Percentiles rank a stretch among this genome's conserved stretches.
Conservation (phyloP, 2,797 vertebrate species). For the Emydoidea blandingii region DNA sequence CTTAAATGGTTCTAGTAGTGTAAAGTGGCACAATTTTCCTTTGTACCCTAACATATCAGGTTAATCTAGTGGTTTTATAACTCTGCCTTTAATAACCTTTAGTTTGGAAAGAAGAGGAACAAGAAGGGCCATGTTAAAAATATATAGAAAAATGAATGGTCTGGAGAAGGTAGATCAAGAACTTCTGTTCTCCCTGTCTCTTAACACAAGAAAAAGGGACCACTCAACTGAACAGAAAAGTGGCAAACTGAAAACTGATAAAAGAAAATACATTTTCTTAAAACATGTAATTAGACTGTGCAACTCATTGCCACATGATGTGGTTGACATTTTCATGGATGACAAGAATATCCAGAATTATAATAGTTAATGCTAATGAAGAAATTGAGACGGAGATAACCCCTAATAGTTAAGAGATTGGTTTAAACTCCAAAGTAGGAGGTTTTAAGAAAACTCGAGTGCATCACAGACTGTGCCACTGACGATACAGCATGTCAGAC, state of each 20-base stretch:
- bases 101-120: neutral
- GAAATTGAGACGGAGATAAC: neutral
- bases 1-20: neutral
- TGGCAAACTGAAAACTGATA: neutral
- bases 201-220: neutral
- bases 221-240: neutral
- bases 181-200: neutral
- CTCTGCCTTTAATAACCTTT: neutral
- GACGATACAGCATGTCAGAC: neutral
- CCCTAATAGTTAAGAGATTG: too few relatives aligned
- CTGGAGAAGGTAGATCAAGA: neutral
- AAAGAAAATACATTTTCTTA: neutral
- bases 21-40: neutral
- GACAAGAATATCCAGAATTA: neutral
- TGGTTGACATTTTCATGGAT: neutral
- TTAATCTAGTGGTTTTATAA: constrained; percentile 7
- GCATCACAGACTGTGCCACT: too few relatives aligned
- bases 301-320: neutral
- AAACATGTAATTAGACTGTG: neutral
- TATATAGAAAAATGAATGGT: neutral
- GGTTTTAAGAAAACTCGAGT: neutral
- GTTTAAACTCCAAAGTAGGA: neutral
- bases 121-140: neutral
- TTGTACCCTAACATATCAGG: neutral
- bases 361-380: neutral